These are phyloP conservation scores for Strigamia maritima DNA, from an alignment of 2,888 invertebrate genomes.

Conservation along the genomic window DNA sequence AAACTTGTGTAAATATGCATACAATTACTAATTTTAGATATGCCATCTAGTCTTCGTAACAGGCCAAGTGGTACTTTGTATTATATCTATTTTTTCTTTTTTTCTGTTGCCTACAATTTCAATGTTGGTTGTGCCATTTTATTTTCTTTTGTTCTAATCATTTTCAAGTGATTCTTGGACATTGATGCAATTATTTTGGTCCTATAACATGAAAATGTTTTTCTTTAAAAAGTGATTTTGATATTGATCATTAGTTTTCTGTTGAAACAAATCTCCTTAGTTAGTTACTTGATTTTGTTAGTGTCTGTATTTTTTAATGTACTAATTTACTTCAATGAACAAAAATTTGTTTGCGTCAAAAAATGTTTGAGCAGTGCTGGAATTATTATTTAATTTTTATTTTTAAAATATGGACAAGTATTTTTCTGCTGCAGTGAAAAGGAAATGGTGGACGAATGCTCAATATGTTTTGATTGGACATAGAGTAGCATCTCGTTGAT, in stretches of 20 bases:
- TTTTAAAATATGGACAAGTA: neutral
- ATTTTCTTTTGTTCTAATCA: neutral
- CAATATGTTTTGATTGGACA: constrained; percentile 34
- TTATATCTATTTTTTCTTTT: constrained; percentile 1
- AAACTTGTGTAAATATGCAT: constrained; percentile 23
- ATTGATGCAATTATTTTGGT: neutral
- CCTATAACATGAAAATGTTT: neutral
- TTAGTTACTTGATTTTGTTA: neutral
- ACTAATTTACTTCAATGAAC: neutral
- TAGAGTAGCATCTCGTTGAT: constrained; percentile 36
- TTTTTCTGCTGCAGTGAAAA: constrained; percentile 22
- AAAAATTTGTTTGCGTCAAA: constrained; percentile 1
- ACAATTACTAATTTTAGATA: constrained; percentile 27
- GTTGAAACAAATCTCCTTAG: neutral
- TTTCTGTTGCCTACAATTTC: constrained; percentile 2
- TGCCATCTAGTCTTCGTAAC: constrained; percentile 26
- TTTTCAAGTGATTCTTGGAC: neutral
- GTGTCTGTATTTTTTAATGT: neutral
- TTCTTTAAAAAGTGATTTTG: neutral
- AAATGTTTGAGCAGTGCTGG: constrained; percentile 12
- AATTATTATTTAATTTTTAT: neutral
- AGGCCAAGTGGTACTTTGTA: constrained; percentile 7
- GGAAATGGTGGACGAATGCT: constrained; percentile 35
- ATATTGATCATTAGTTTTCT: neutral
- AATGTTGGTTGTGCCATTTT: constrained; percentile 22